These are phyloP conservation scores for Lates japonicus DNA, from an alignment of 2,797 vertebrate genomes.

Conservation along the genomic window DNA sequence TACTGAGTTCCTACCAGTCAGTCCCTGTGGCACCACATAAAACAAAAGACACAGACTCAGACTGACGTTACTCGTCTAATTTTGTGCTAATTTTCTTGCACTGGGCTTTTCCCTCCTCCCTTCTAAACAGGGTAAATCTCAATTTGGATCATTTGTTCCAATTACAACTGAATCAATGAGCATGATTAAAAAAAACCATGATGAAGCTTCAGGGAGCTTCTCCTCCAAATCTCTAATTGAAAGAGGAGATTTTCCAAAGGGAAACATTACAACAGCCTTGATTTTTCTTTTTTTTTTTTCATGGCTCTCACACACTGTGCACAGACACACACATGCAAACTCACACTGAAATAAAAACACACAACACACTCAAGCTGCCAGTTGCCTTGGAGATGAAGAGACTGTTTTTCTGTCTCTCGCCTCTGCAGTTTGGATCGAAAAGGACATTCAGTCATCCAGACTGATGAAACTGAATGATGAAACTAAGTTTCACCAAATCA, in stretches of 20 bases:
- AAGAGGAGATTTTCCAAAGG: conserved; percentile 1
- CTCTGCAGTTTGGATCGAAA: conserved; percentile 21
- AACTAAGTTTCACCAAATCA: not conserved
- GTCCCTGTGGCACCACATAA: not conserved
- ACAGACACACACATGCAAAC: not conserved
- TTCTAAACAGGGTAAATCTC: not conserved
- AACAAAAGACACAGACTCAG: no score
- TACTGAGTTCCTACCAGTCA: not conserved
- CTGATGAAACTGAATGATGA: not conserved
- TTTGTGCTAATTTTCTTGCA: not conserved
- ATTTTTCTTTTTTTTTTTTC: not conserved
- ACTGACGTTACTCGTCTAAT: not conserved
- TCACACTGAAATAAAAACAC: not conserved
- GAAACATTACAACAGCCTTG: not conserved
- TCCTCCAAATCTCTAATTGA: conserved; percentile 10
- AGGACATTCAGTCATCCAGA: not conserved
- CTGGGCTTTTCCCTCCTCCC: not conserved
- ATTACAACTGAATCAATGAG: conserved; percentile 29
- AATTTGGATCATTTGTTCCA: conserved; percentile 30
- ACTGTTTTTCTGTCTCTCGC: not conserved
- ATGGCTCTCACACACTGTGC: not conserved
- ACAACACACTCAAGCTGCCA: conserved; percentile 3
- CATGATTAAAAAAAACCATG: not conserved
- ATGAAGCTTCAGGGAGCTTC: conserved; percentile 10
- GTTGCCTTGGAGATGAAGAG: conserved; percentile 43